Base-by-base conservation (phyloP, 2,888 invertebrate genomes). In the Drepana falcataria region DNA sequence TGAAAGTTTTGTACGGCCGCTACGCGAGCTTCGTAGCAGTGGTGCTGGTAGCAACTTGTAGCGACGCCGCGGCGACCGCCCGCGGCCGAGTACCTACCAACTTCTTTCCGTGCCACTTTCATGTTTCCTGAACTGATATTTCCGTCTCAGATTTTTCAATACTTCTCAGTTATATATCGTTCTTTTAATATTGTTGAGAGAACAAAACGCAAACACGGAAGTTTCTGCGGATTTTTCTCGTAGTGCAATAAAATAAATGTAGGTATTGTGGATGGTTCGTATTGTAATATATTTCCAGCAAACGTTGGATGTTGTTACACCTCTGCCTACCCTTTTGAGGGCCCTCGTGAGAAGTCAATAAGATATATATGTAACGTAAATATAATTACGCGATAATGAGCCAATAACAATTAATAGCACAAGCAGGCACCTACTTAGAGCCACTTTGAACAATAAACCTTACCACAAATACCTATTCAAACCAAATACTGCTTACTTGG, bases 1-100 rank as follows among this genome's bases (percentile, higher is more conserved):
- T 75, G 65, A 79, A 87, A 86, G 78, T 85, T 85, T 66, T 66
- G 74, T 77, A 75, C 64, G 69, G 65, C 57, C 61, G 61, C 55
- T 53, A 62, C 59, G 37, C 49, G 7, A 7, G 58, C 48, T 33
- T 37, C 63, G 66, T 61, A 71, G 67, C 71, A 77, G 76, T 75
- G 73, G 75, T 68, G 69, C 64, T 58, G 55, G 51, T 53, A 34
- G 52, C 35, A 56, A 59, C 53, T 75, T 69, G 59, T 59, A 65
- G 59, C 48, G 3, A 33, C 4, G 55, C 56, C 61, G 55, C 56
- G n/a, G n/a, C 63, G 64, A 65, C 64, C 68, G 77, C 68, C 67
- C 63, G 66, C 66, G 65, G 73, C 73, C 64, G n/a, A n/a, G n/a
- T n/a, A 55, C 59, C 58, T 63, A 64, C 65, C 71, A 79, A 81